Percentiles rank a stretch among this genome's conserved stretches.
phyloP scores from a whole-genome alignment of 2,797 vertebrate genomes.

The Toxotes lorentzi region DNA sequence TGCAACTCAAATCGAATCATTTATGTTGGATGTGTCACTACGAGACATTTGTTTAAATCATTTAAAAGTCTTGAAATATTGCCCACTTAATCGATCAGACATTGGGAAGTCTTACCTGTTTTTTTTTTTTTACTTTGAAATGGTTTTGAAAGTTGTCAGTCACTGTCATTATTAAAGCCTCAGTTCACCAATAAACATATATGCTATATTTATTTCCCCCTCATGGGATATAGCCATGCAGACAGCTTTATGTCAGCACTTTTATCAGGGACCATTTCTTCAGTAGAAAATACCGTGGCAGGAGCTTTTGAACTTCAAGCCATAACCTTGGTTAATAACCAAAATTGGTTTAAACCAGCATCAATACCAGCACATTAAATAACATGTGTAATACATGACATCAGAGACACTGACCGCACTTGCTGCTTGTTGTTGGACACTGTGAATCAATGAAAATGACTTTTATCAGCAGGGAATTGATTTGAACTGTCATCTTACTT shows the following conservation, averaged over 20 bases:
- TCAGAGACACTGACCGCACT: constrained; percentile 34
- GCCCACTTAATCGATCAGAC: background rate
- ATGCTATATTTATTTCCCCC: background rate
- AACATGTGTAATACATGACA: constrained; percentile 7
- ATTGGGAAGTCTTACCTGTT: background rate
- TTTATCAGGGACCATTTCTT: background rate
- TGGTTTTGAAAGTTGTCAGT: background rate
- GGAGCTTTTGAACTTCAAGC: background rate
- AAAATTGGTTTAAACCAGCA: background rate
- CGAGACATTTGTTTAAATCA: background rate
- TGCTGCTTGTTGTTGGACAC: constrained; percentile 1
- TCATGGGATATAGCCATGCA: background rate
- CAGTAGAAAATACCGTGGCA: background rate
- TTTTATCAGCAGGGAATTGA: constrained; percentile 40
- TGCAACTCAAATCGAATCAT: background rate
- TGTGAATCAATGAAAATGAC: constrained; percentile 30
- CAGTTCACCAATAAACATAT: background rate
- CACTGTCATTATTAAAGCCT: background rate
- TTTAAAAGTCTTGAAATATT: background rate
- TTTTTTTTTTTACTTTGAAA: constrained; percentile 2
- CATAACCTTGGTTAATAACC: background rate
- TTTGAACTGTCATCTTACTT: constrained; percentile 57
- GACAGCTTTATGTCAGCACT: background rate
- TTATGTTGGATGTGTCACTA: background rate
- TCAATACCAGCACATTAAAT: background rate